Base-by-base conservation (phyloP, 1,140 invertebrate species). In the Scaptodrosophila lebanonensis region DNA sequence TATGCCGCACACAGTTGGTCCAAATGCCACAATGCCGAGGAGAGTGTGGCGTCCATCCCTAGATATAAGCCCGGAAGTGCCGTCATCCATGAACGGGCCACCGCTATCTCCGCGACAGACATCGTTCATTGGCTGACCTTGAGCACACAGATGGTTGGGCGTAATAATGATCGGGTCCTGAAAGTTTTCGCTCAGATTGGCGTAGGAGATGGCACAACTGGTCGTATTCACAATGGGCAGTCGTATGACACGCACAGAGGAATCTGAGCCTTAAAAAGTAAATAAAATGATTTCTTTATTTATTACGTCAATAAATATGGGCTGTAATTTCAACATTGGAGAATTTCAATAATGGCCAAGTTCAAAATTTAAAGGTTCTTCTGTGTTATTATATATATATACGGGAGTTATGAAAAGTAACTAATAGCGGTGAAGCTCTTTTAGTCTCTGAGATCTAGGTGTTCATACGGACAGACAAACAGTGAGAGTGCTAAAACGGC, bases 1-100 rank as follows among this genome's bases (percentile, higher is more conserved):
- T 3, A 85, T 57, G 0, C 85, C 85, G 42, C 93, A 93, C 0
- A 87, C 71, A 25, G 88, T 89, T 1, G 89, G 88, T 0, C 93
- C 93, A 67, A 90, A 93, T 1, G 92, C 93, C 0, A 93, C 91
- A 12, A 93, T 86, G 1, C 92, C 93, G 1, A 92, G 84, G 15
- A 93, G 83, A 17, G 73, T 91, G 90, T 60, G 36, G 1, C 72
- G 68, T 1, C 70, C 82, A 25, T 83, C 66, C 2, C 65, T 72
- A 1, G 83, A 87, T 1, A 82, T 50, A 0, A 79, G 0, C 6
- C 76, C 76, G 1, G 87, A 79, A 16, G 69, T 53, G 17, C 87
- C 83, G 8, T 89, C 86, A 52, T 89, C 89, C 89, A 92, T 90
- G 1, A 93, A 85, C 0, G 92, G 92, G 2, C 92, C 92, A 0